These are phyloP conservation scores for Tanytarsus gracilentus DNA, from an alignment of 2,888 invertebrate species.

Conservation along the genomic window DNA sequence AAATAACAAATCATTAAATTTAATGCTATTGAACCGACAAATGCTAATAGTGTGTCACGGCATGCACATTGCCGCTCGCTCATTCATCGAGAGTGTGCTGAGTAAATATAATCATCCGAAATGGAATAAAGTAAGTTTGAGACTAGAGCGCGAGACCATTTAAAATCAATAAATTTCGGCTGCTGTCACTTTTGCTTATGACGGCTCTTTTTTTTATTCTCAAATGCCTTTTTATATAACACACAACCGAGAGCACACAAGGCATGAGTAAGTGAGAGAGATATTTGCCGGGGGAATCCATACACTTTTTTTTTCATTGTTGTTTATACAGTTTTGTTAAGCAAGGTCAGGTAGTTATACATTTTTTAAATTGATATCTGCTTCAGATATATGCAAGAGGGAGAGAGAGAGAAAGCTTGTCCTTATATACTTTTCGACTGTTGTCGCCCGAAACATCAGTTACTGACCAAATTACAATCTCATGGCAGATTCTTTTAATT, in stretches of 20 bases:
- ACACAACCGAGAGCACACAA: too few relatives aligned
- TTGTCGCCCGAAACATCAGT: not conserved
- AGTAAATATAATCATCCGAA: too few relatives aligned
- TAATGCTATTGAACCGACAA: too few relatives aligned
- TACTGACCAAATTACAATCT: not conserved
- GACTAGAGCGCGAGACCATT: too few relatives aligned
- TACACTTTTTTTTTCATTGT: slow-evolving; percentile 29
- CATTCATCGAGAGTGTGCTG: not conserved
- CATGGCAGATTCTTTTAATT: not conserved
- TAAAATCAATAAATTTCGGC: slow-evolving; percentile 29
- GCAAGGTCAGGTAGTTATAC: slow-evolving; percentile 29
- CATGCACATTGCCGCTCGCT: too few relatives aligned
- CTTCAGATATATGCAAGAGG: slow-evolving; percentile 10
- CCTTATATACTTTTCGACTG: not conserved
- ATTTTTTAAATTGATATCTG: slow-evolving; percentile 29
- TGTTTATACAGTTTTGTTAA: slow-evolving; percentile 29
- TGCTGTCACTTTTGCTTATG: slow-evolving; percentile 29
- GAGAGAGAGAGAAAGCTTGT: not conserved
- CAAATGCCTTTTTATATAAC: slow-evolving; percentile 27
- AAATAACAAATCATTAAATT: too few relatives aligned
- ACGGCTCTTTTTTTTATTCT: slow-evolving; percentile 26
- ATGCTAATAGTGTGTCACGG: too few relatives aligned
- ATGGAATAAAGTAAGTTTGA: too few relatives aligned
- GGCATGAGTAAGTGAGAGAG: slow-evolving; percentile 14
- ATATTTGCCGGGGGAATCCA: slow-evolving; percentile 28